Base-by-base conservation (phyloP, 1,140 invertebrate genomes). In the Camponotus vicinus region DNA sequence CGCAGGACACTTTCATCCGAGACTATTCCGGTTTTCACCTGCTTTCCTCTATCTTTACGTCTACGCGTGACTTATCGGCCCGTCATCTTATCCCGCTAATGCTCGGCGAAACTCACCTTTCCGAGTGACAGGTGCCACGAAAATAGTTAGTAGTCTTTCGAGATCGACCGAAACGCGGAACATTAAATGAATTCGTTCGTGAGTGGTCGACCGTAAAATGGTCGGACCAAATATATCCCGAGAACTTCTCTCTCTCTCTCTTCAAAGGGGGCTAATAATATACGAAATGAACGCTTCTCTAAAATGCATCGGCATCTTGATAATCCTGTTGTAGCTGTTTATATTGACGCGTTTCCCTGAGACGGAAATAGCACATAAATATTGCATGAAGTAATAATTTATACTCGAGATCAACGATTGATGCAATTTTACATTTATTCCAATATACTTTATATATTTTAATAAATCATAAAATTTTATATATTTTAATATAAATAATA, bases 1-100 rank as follows among this genome's bases (percentile, higher is more conserved):
- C 15, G 32, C 42, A 32, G 66, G 52, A 61, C 45, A 61, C 42
- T 21, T 73, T 70, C 37, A 11, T 59, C 11, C 40, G 15, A 55
- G 37, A 75, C 40, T n/a, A 52, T 75, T n/a, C 32, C 11, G 18
- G 18, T 79, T 90, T 91, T 92, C 91, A 92, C 90, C 91, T 91
- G 91, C 89, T 92, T 91, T 92, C 64, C 91, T 52, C 49, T 89
- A 84, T 86, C 78, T 84, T 80, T 75, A 59, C 8, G 52, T 34
- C 32, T 21, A 57, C 66, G 21, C 42, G 77, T 55, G 13, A 88
- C 91, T 91, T 91, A 91, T 91, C 90, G 61, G 52, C 45, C 40
- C 42, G 66, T 80, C 85, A 91, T 91, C 90, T 91, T 86, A 80
- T 70, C 18, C 66, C 37, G 83, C 77, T 90, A 89, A 90, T 90